These are phyloP conservation scores for Drosophila cognata DNA, from an alignment of 2,888 invertebrate genomes.

Conservation along the genomic window DNA sequence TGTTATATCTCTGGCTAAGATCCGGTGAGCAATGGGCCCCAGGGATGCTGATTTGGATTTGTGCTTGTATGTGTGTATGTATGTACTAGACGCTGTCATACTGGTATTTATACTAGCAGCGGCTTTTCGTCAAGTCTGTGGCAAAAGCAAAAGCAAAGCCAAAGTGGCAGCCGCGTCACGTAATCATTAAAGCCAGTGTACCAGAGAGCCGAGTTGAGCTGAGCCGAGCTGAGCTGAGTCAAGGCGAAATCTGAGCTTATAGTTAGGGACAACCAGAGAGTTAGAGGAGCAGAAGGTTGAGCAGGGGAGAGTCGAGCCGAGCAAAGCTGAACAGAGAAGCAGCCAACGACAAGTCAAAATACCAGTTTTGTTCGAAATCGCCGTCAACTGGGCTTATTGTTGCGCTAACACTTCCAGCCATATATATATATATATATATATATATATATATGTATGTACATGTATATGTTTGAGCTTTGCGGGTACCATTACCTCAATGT, in stretches of 20 bases:
- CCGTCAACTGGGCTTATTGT: conserved; percentile 47
- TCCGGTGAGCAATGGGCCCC: not conserved
- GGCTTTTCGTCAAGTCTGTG: conserved; percentile 52
- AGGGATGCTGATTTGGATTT: conserved; percentile 5
- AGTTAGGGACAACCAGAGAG: conserved; percentile 5
- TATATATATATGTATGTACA: not conserved
- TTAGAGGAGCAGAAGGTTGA: not conserved
- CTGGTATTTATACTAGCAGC: conserved; percentile 18
- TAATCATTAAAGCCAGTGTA: conserved; percentile 60
- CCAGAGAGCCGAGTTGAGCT: conserved; percentile 12
- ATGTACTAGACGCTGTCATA: conserved; percentile 32
- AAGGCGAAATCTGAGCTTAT: conserved; percentile 20
- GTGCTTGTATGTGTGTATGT: not conserved
- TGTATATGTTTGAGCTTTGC: not conserved
- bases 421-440: not conserved
- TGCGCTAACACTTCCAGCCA: conserved; percentile 32
- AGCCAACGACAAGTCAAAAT: conserved; percentile 54
- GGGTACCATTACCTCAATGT: conserved; percentile 19
- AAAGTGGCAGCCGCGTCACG: conserved; percentile 58
- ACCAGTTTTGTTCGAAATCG: conserved; percentile 60
- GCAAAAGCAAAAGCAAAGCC: conserved; percentile 10
- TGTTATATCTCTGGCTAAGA: conserved; percentile 3
- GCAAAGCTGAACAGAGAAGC: not conserved
- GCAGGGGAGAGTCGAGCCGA: conserved; percentile 2
- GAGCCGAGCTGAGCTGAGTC: conserved; percentile 1